phyloP scores from a whole-genome alignment of 1,140 invertebrate species.

The Lepidurus couesii region DNA sequence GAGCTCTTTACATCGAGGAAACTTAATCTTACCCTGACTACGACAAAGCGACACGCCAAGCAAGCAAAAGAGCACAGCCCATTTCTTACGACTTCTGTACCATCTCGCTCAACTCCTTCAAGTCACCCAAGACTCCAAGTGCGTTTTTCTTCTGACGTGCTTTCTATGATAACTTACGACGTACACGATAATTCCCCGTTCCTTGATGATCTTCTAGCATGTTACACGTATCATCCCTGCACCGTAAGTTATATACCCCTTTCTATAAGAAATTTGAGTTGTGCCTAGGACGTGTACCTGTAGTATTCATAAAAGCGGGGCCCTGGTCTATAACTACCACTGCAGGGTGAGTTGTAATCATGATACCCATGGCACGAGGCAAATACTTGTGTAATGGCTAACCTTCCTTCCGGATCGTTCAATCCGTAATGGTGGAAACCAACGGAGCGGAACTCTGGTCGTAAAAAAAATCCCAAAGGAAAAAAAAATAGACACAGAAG shows the following conservation, averaged over 20 bases:
- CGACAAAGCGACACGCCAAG: background rate
- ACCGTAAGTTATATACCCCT: too few species aligned
- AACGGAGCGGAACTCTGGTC: background rate
- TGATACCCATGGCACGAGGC: background rate
- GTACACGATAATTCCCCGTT: background rate
- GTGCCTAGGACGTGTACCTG: background rate
- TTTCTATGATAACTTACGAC: background rate
- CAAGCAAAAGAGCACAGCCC: background rate
- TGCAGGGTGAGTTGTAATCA: background rate
- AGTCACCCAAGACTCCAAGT: background rate
- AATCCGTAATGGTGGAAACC: background rate
- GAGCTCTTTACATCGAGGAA: background rate
- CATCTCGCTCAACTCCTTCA: background rate
- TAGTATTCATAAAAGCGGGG: background rate
- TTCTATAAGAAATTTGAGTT: too few species aligned
- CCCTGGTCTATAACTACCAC: background rate
- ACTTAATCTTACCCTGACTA: background rate
- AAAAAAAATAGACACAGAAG: too few species aligned
- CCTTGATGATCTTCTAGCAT: constrained; percentile 15
- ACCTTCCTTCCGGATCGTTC: background rate
- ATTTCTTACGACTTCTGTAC: constrained; percentile 3
- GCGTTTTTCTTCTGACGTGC: background rate
- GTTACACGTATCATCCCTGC: background rate
- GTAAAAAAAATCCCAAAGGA: too few species aligned
- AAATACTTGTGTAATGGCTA: background rate